These are phyloP conservation scores for Bothrops jararaca DNA, from an alignment of 2,113 vertebrate species.

Conservation along the genomic window DNA sequence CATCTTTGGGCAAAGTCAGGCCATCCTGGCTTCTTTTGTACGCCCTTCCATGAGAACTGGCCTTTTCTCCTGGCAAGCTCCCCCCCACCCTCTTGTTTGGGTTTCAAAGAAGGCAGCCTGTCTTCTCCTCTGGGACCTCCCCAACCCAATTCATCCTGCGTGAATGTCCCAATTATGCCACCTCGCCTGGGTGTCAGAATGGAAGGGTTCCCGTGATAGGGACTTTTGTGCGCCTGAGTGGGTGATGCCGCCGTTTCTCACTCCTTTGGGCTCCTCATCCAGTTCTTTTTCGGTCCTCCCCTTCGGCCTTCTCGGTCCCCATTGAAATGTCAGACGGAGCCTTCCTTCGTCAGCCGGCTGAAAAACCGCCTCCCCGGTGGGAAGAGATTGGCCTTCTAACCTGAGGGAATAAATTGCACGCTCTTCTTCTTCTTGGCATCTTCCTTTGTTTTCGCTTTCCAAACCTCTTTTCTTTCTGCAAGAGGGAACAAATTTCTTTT, in stretches of 20 bases:
- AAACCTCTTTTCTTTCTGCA: not conserved
- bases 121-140: slow-evolving; percentile 19
- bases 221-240: slow-evolving; percentile 53
- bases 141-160: slow-evolving; percentile 37
- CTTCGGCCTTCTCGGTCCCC: not conserved
- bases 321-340: not conserved
- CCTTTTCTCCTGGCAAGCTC: slow-evolving; percentile 47
- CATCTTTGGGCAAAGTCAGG: not conserved
- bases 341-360: not conserved
- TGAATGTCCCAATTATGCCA: slow-evolving; percentile 26
- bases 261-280: slow-evolving; percentile 29
- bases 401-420: not conserved
- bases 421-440: not conserved
- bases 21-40: not conserved
- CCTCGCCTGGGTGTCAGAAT: slow-evolving; percentile 50
- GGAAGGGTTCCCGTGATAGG: slow-evolving; percentile 57
- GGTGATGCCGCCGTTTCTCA: not conserved
- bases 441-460: not conserved
- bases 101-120: not conserved
- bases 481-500: not conserved
- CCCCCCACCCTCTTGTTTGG: not conserved
- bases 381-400: not conserved
- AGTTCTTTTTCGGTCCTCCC: not conserved
- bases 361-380: not conserved
- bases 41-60: not conserved